These are phyloP conservation scores for Trachelus tabidus DNA, from an alignment of 2,888 invertebrate genomes.

Conservation along the genomic window DNA sequence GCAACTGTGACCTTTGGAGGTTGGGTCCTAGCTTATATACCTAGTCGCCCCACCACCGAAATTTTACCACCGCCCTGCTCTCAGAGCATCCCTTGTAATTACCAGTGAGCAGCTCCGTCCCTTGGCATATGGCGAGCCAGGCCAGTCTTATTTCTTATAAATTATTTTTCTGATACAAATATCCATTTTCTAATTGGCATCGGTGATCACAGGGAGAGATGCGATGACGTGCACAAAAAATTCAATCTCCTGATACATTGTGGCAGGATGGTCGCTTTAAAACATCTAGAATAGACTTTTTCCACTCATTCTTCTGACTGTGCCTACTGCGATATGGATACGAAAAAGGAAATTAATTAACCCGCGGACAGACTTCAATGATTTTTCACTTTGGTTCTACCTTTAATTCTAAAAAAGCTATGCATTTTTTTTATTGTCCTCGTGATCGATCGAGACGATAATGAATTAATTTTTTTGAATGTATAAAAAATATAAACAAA, in stretches of 20 bases:
- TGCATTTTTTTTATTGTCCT: not conserved
- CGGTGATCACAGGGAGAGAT: conserved; percentile 8
- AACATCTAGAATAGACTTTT: not conserved
- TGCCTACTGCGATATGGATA: not conserved
- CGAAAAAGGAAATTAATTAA: conserved; percentile 1
- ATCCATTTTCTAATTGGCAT: conserved; percentile 19
- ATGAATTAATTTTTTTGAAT: too few relatives aligned
- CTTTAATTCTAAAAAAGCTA: not conserved
- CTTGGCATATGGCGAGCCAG: conserved; percentile 55
- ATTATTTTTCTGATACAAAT: conserved; percentile 45
- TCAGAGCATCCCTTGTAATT: conserved; percentile 62
- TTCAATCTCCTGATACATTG: not conserved
- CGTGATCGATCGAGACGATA: not conserved
- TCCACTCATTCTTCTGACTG: not conserved
- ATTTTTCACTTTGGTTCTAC: not conserved
- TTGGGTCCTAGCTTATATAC: conserved; percentile 58
- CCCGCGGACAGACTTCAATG: not conserved
- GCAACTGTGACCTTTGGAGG: conserved; percentile 60
- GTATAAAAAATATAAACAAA: not conserved
- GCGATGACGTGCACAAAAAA: not conserved
- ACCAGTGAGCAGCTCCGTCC: conserved; percentile 47
- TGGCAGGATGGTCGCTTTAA: not conserved
- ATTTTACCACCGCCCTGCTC: conserved; percentile 25
- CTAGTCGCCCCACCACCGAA: conserved; percentile 46
- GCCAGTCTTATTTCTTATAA: conserved; percentile 53